phyloP scores from a whole-genome alignment of 2,888 invertebrate genomes.

The Disparrhopalites patrizii region DNA sequence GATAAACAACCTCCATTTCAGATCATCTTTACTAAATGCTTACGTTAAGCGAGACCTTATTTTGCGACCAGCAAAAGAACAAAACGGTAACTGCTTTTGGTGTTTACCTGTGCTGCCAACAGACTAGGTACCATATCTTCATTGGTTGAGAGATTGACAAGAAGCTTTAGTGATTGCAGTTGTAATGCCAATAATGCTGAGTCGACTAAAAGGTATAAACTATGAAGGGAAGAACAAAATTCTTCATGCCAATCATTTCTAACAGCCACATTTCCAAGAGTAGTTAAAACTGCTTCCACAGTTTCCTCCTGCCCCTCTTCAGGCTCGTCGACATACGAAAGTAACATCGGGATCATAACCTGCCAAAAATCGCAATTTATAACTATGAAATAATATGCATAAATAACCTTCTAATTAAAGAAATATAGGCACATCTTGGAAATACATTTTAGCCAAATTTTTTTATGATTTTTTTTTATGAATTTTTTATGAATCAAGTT shows the following conservation, averaged over 20 bases:
- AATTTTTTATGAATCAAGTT: neutral
- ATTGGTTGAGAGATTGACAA: constrained; percentile 60
- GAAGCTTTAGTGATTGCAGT: constrained; percentile 57
- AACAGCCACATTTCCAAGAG: constrained; percentile 55
- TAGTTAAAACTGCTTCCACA: constrained; percentile 55
- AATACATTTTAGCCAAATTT: neutral
- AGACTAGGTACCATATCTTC: constrained; percentile 59
- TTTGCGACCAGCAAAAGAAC: no score
- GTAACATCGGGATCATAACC: constrained; percentile 55
- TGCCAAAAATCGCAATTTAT: no score
- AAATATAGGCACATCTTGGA: neutral
- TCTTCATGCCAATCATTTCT: constrained; percentile 55
- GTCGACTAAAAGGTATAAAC: constrained; percentile 54
- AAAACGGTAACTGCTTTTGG: no score
- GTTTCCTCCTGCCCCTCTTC: constrained; percentile 51
- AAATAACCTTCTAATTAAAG: no score
- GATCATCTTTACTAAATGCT: no score
- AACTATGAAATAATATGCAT: no score
- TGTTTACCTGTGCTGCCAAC: constrained; percentile 57
- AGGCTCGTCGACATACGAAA: constrained; percentile 51
- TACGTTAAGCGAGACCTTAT: no score
- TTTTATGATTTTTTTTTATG: neutral
- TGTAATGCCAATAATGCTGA: constrained; percentile 52
- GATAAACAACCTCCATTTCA: constrained; percentile 5
- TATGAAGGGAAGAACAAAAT: constrained; percentile 54